These are phyloP conservation scores for Megalops cyprinoides DNA, from an alignment of 2,797 vertebrate genomes.

Conservation along the genomic window DNA sequence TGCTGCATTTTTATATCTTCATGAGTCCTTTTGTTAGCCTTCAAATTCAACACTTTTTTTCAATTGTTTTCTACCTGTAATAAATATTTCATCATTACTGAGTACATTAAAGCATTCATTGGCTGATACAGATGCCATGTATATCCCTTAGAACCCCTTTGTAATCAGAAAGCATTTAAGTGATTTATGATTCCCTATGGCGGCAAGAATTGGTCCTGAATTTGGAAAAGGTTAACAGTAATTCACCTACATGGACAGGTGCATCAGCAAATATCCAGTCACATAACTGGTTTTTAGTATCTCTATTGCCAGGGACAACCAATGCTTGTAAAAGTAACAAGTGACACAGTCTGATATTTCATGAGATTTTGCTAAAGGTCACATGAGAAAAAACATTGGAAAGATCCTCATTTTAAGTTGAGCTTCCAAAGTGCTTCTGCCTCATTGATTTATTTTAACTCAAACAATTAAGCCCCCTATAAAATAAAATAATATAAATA, in stretches of 20 bases:
- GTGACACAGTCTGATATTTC: not conserved
- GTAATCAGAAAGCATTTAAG: not conserved
- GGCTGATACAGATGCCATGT: not conserved
- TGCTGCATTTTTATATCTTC: too few relatives aligned
- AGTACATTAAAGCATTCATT: not conserved
- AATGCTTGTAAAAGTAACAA: not conserved
- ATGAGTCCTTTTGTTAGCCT: too few relatives aligned
- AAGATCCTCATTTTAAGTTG: not conserved
- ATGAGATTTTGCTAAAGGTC: not conserved
- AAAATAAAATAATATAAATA: too few relatives aligned
- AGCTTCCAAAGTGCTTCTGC: too few relatives aligned
- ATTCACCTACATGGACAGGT: not conserved
- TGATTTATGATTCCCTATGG: not conserved
- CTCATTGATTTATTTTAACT: too few relatives aligned
- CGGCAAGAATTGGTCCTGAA: not conserved
- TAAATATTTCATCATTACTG: not conserved
- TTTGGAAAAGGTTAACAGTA: not conserved
- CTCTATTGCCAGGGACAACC: not conserved
- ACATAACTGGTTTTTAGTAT: not conserved
- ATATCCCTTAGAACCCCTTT: not conserved
- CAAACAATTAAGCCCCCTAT: too few relatives aligned
- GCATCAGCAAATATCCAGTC: not conserved
- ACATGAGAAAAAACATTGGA: not conserved
- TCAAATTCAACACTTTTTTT: not conserved
- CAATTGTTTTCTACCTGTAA: not conserved